A percentile compares a stretch with the other conserved stretches of the same genome.
Evolutionary conservation across 2,888 invertebrate species (phyloP).

Genomic region (Idaea dimidiata): DNA sequence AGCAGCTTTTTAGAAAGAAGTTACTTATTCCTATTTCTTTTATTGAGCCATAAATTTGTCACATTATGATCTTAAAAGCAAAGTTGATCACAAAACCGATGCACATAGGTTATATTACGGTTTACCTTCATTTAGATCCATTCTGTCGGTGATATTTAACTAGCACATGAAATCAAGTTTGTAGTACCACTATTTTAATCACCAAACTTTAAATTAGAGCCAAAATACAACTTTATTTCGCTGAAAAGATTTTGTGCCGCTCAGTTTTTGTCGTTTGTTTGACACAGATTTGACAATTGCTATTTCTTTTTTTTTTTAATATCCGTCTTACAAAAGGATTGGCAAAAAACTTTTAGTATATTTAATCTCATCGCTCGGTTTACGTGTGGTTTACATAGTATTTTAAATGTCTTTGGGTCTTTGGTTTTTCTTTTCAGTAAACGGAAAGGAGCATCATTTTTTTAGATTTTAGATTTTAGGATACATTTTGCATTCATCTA

Average conservation of each 20-base stretch:
- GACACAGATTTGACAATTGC: background rate
- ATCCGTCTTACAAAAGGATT: background rate
- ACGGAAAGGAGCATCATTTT: too few species aligned
- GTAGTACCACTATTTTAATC: background rate
- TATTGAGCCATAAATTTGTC: background rate
- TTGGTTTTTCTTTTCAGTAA: too few species aligned
- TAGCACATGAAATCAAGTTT: background rate
- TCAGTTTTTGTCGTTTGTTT: background rate
- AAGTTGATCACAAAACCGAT: background rate
- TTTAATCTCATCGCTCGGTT: background rate
- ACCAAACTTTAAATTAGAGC: background rate
- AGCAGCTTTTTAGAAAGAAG: background rate
- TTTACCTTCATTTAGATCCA: background rate
- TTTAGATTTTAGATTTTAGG: too few species aligned
- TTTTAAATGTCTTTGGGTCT: too few species aligned
- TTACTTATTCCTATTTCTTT: background rate
- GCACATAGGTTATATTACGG: background rate
- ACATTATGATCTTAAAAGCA: background rate
- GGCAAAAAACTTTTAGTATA: background rate
- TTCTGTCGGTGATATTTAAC: conserved; percentile 3
- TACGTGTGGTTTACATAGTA: background rate
- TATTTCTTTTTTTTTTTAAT: background rate
- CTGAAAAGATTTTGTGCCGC: background rate
- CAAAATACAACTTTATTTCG: background rate
- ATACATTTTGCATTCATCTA: too few species aligned